A percentile compares a stretch with the other conserved stretches of the same genome.
phyloP scores from a whole-genome alignment of 2,888 invertebrate species.

The Temnothorax unifasciatus region DNA sequence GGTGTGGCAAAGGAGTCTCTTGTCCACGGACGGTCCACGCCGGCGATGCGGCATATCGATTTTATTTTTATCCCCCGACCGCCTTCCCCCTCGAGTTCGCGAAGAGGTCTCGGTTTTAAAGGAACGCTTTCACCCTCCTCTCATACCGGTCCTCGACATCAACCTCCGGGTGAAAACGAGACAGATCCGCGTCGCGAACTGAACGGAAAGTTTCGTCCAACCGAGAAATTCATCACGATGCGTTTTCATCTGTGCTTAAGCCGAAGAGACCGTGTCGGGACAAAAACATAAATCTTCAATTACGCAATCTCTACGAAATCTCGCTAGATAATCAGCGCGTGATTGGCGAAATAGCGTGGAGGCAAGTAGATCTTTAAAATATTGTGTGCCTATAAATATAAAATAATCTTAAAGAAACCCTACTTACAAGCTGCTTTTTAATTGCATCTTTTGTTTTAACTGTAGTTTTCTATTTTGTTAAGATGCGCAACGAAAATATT shows the following conservation, averaged over 20 bases:
- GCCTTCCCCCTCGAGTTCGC: conserved; percentile 37
- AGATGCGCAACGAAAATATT: background rate
- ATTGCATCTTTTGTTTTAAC: background rate
- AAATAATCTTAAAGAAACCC: background rate
- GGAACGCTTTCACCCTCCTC: conserved; percentile 29
- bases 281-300: conserved; percentile 48
- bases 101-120: conserved; percentile 46
- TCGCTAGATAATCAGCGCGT: background rate
- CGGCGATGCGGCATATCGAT: conserved; percentile 82
- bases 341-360: background rate
- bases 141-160: conserved; percentile 23
- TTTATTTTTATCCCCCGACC: conserved; percentile 79
- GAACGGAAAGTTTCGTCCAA: conserved; percentile 35
- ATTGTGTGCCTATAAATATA: background rate
- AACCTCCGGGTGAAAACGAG: conserved; percentile 38
- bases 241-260: conserved; percentile 34
- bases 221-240: conserved; percentile 28
- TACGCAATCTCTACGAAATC: conserved; percentile 3
- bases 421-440: background rate
- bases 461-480: background rate
- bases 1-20: conserved; percentile 67
- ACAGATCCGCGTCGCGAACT: conserved; percentile 18
- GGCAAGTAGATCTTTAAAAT: conserved; percentile 15
- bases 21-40: conserved; percentile 54
- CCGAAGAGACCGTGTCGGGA: background rate